Evolutionary conservation across 2,888 invertebrate genomes (phyloP).

Genomic region (Lumbricus terrestris): DNA sequence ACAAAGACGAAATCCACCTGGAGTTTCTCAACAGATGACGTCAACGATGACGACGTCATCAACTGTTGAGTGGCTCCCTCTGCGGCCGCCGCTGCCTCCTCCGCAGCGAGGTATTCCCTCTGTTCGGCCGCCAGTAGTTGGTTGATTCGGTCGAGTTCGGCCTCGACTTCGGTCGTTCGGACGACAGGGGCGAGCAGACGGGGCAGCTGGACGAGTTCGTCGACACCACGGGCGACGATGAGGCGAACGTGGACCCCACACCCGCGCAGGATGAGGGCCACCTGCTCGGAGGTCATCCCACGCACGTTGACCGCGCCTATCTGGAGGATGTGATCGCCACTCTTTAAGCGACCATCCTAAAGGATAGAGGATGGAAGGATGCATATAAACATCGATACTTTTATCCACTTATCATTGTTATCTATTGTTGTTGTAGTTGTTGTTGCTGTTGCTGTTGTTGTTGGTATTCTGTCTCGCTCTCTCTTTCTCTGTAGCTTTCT

Average conservation of each 20-base stretch:
- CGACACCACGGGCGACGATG: constrained; percentile 76
- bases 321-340: constrained; percentile 96
- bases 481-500: too few relatives aligned
- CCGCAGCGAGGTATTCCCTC: not conserved
- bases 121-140: constrained; percentile 20
- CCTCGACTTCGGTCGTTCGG: constrained; percentile 82
- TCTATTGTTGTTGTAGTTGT: too few relatives aligned
- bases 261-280: constrained; percentile 89
- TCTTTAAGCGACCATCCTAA: constrained; percentile 92
- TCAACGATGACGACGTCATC: not conserved
- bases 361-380: constrained; percentile 35
- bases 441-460: too few relatives aligned
- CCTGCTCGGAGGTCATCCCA: constrained; percentile 91
- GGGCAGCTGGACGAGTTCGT: constrained; percentile 44
- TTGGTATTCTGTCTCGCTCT: too few relatives aligned
- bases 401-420: too few relatives aligned
- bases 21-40: not conserved
- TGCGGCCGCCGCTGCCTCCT: too few relatives aligned
- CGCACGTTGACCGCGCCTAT: constrained; percentile 81
- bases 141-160: constrained; percentile 66
- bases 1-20: not conserved
- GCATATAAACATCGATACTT: not conserved
- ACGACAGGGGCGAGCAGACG: constrained; percentile 61
- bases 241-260: constrained; percentile 91
- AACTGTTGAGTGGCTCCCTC: not conserved